Conservation (phyloP, 2,888 invertebrate species). For the Acronicta psi region DNA sequence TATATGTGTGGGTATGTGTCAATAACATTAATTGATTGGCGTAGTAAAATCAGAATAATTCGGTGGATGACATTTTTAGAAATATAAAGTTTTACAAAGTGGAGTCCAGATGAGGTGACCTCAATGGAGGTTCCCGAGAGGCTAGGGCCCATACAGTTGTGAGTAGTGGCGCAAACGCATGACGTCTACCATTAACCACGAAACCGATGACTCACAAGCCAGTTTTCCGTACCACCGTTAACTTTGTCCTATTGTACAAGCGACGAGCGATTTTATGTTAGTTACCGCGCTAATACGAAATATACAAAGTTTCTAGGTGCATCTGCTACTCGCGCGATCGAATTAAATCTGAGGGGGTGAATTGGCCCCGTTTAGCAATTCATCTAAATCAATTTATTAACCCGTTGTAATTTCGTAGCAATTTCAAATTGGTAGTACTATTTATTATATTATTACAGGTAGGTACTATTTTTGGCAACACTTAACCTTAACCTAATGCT, state of each 20-base stretch:
- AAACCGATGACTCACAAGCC: conserved; percentile 80
- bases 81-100: neutral
- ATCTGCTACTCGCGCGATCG: too few relatives aligned
- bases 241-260: conserved; percentile 56
- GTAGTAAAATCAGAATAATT: neutral
- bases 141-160: conserved; percentile 44
- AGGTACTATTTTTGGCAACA: too few relatives aligned
- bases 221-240: conserved; percentile 81
- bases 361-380: too few relatives aligned
- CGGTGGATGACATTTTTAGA: conserved; percentile 7
- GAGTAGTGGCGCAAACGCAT: conserved; percentile 66
- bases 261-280: conserved; percentile 43
- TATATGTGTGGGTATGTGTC: neutral
- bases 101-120: conserved; percentile 16
- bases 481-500: too few relatives aligned
- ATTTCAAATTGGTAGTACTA: too few relatives aligned
- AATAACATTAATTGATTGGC: too few relatives aligned
- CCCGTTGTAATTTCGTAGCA: too few relatives aligned
- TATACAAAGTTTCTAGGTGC: neutral
- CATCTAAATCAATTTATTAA: too few relatives aligned
- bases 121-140: conserved; percentile 20
- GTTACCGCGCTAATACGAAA: neutral
- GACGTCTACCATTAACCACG: conserved; percentile 65
- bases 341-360: too few relatives aligned
- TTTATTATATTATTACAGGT: too few relatives aligned